These are phyloP conservation scores for Tanytarsus gracilentus DNA, from an alignment of 2,888 invertebrate genomes.

Conservation along the genomic window DNA sequence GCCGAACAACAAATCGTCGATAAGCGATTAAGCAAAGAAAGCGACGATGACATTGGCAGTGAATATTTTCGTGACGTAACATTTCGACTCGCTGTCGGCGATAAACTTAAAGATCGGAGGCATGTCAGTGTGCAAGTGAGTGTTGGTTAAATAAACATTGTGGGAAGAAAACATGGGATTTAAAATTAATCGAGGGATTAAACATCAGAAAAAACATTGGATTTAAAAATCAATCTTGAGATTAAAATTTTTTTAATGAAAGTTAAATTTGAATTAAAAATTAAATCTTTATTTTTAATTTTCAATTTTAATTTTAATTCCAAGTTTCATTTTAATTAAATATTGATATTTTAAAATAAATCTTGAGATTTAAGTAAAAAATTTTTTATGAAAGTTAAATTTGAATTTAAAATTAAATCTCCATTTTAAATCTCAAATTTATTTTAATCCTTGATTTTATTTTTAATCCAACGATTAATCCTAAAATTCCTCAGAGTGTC, in stretches of 20 bases:
- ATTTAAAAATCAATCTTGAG: not conserved
- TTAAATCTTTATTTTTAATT: no score
- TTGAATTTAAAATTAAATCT: no score
- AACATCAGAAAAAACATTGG: not conserved
- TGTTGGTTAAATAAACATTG: conserved; percentile 3
- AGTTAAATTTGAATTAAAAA: not conserved
- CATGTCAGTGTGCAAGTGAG: conserved; percentile 63
- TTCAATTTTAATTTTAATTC: no score
- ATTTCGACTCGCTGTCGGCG: conserved; percentile 81
- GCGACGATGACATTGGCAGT: conserved; percentile 83
- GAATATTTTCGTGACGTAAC: conserved; percentile 76
- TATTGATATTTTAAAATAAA: no score
- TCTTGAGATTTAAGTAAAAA: no score
- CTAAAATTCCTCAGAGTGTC: conserved; percentile 54
- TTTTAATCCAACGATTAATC: not conserved
- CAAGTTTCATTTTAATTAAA: no score
- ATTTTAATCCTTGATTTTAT: no score
- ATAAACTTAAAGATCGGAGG: conserved; percentile 58
- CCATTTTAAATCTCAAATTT: no score
- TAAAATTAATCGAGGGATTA: not conserved
- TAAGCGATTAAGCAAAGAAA: conserved; percentile 82
- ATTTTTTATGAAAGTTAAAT: no score
- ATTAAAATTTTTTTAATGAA: not conserved
- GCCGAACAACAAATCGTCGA: conserved; percentile 68
- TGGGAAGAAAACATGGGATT: not conserved